Percentiles rank a stretch among this genome's conserved stretches.
phyloP scores from a whole-genome alignment of 2,888 invertebrate species.

The Iselma pallidipennis region DNA sequence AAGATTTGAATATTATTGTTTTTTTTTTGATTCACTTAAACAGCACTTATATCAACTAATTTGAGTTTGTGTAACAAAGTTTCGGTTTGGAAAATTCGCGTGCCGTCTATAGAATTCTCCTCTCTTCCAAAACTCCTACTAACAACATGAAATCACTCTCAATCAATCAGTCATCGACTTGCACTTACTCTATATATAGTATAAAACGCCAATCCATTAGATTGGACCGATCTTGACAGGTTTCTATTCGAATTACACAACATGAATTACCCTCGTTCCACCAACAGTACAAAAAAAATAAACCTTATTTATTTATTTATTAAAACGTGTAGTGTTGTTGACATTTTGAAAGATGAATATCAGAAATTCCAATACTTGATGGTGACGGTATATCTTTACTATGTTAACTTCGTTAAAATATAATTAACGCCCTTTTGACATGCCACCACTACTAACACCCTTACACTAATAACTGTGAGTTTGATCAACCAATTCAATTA shows the following conservation, averaged over 20 bases:
- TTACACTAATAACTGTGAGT: not conserved
- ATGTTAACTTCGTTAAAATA: not conserved
- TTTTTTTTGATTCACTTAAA: no score
- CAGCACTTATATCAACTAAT: no score
- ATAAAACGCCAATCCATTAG: not conserved
- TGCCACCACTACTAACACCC: not conserved
- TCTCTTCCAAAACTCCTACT: not conserved
- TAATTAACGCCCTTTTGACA: slow-evolving; percentile 3
- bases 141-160: slow-evolving; percentile 38
- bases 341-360: not conserved
- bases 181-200: not conserved
- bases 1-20: no score
- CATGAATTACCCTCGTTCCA: no score
- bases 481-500: slow-evolving; percentile 1
- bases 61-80: not conserved
- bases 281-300: not conserved
- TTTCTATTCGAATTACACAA: not conserved
- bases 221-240: not conserved
- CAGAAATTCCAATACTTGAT: not conserved
- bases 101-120: slow-evolving; percentile 18
- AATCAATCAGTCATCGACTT: slow-evolving; percentile 38
- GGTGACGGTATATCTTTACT: not conserved
- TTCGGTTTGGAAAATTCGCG: slow-evolving; percentile 26
- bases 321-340: not conserved
- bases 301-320: not conserved